A percentile compares a stretch with the other conserved stretches of the same genome.
phyloP scores from a whole-genome alignment of 2,797 vertebrate species.

The Vipera ursinii region DNA sequence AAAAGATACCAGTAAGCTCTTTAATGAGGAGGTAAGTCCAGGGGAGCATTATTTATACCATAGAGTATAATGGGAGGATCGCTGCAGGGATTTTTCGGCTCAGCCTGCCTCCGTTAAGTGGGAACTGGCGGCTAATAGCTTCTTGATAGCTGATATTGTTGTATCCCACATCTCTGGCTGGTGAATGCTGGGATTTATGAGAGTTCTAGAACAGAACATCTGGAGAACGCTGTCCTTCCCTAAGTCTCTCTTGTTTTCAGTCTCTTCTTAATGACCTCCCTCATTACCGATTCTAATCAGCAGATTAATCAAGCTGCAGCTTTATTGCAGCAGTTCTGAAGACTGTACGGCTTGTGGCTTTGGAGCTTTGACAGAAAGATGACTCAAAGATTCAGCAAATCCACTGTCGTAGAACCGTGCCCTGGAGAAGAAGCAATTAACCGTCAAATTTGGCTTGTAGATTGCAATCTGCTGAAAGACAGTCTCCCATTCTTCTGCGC shows the following conservation, averaged over 20 bases:
- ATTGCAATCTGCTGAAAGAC: neutral
- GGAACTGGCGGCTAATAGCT: neutral
- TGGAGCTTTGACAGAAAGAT: neutral
- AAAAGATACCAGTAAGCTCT: slow-evolving; percentile 90
- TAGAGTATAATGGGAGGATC: neutral
- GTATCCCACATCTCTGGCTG: neutral
- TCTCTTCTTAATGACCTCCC: neutral
- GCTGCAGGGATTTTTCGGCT: neutral
- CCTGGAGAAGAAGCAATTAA: neutral
- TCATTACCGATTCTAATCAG: neutral
- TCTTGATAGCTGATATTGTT: neutral
- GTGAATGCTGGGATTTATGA: neutral
- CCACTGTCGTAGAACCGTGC: neutral
- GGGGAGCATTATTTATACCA: neutral
- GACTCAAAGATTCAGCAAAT: too few relatives aligned
- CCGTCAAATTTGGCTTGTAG: too few relatives aligned
- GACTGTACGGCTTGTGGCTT: too few relatives aligned
- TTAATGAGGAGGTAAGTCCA: slow-evolving; percentile 85
- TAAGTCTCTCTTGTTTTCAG: neutral
- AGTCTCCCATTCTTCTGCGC: neutral
- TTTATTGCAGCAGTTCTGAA: neutral
- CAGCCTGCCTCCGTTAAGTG: neutral
- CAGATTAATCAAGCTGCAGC: neutral
- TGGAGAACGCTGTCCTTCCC: neutral
- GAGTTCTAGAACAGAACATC: neutral